Evolutionary conservation across 2,888 invertebrate genomes (phyloP).

Genomic region (Neoaliturus tenellus): DNA sequence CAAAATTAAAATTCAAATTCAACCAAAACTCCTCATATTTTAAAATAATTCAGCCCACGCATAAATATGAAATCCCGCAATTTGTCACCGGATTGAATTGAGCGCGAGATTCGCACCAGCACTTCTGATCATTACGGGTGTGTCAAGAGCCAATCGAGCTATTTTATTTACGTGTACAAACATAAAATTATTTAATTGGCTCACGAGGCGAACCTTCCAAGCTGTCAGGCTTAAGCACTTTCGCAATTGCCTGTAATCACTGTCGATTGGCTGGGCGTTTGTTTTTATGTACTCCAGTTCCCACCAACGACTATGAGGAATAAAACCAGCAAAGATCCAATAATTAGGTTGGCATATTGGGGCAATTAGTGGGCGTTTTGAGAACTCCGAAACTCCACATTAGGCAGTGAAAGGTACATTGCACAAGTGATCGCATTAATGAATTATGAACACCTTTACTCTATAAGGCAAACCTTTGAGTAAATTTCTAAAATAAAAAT

Average conservation of each 20-base stretch:
- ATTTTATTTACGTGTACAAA: slow-evolving; percentile 18
- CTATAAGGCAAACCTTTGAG: too few species aligned
- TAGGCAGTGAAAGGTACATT: background rate
- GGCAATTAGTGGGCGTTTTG: background rate
- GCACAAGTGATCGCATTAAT: too few species aligned
- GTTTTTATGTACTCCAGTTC: background rate
- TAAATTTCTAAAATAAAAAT: too few species aligned
- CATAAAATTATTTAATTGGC: slow-evolving; percentile 29
- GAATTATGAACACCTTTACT: too few species aligned
- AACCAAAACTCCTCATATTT: too few species aligned
- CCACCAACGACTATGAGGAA: background rate
- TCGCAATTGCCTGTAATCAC: slow-evolving; percentile 7
- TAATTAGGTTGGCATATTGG: background rate
- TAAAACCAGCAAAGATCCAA: background rate
- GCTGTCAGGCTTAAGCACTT: background rate
- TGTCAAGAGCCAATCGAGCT: background rate
- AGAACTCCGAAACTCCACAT: background rate
- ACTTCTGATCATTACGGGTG: background rate
- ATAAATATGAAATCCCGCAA: background rate
- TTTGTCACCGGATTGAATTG: background rate
- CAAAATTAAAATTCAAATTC: too few species aligned
- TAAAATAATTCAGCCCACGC: too few species aligned
- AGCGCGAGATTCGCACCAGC: background rate
- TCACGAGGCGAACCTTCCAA: background rate
- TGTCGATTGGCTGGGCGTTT: background rate